Conservation (phyloP, 2,797 vertebrate species). For the Gadopsis marmoratus region DNA sequence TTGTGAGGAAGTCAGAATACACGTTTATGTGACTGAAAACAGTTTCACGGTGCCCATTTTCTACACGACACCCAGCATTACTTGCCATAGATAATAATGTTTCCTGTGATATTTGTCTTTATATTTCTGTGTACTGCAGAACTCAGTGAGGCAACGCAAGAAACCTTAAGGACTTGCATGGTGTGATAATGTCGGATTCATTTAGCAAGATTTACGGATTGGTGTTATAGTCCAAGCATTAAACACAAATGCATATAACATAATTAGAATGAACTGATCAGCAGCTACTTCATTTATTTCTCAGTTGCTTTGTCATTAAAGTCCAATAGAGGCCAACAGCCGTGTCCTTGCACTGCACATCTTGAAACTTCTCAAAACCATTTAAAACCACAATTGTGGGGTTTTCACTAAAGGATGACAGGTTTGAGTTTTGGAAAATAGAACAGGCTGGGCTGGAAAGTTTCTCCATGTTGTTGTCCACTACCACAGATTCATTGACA, state of each 20-base stretch:
- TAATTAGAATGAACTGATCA: conserved; percentile 20
- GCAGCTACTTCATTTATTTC: conserved; percentile 19
- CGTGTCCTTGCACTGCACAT: conserved; percentile 9
- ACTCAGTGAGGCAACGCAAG: conserved; percentile 28
- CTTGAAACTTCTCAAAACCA: background rate
- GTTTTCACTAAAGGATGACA: conserved; percentile 11
- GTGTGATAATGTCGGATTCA: background rate
- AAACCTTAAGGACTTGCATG: conserved; percentile 26
- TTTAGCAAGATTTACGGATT: conserved; percentile 21
- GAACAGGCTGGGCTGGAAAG: conserved; percentile 4
- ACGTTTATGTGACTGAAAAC: conserved; percentile 43
- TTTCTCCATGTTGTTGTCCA: conserved; percentile 30
- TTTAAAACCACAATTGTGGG: background rate
- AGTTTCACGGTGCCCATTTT: conserved; percentile 47
- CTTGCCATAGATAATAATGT: conserved; percentile 34
- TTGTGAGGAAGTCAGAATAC: conserved; percentile 34
- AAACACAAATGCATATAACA: conserved; percentile 22
- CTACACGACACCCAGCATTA: conserved; percentile 44
- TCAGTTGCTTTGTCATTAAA: conserved; percentile 10
- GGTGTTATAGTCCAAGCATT: conserved; percentile 22
- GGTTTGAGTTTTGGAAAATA: conserved; percentile 11
- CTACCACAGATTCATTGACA: conserved; percentile 36
- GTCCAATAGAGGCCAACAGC: conserved; percentile 17
- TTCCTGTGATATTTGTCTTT: conserved; percentile 50
- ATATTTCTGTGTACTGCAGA: conserved; percentile 47